These are phyloP conservation scores for Callionymus lyra DNA, from an alignment of 2,113 vertebrate genomes.

Conservation along the genomic window DNA sequence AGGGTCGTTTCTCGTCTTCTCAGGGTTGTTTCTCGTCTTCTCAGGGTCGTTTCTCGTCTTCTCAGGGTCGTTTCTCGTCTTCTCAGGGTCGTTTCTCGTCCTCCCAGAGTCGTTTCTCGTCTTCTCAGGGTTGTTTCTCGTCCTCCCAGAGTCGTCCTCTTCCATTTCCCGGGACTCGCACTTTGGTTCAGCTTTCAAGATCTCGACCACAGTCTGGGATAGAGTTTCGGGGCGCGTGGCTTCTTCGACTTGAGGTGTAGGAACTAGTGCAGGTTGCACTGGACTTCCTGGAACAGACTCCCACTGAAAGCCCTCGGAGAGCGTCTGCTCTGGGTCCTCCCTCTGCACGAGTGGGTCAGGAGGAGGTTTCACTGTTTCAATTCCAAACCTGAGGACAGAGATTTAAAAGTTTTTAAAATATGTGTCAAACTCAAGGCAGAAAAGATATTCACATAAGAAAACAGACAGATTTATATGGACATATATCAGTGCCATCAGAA, in stretches of 20 bases:
- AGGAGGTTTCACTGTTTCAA: slow-evolving; percentile 56
- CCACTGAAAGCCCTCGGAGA: slow-evolving; percentile 84
- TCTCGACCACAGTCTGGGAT: background rate
- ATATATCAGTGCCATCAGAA: too few relatives aligned
- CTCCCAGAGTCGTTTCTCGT: slow-evolving; percentile 1
- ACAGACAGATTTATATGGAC: too few relatives aligned
- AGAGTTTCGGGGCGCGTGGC: too few relatives aligned
- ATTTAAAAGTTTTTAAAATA: too few relatives aligned
- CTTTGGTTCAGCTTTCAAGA: slow-evolving; percentile 16
- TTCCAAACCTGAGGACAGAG: slow-evolving; percentile 72
- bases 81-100: slow-evolving; percentile 2
- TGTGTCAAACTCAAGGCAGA: too few relatives aligned
- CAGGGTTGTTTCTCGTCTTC: background rate
- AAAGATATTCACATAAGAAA: too few relatives aligned
- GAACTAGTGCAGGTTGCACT: too few relatives aligned
- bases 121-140: background rate
- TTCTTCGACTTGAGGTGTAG: too few relatives aligned
- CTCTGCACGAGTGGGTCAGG: slow-evolving; percentile 58
- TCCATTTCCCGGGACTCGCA: background rate
- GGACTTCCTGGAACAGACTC: slow-evolving; percentile 55
- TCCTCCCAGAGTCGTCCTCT: slow-evolving; percentile 4
- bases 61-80: background rate
- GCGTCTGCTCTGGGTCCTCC: slow-evolving; percentile 52
- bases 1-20: slow-evolving; percentile 7
- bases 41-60: slow-evolving; percentile 5